These are phyloP conservation scores for Xenopus petersii DNA, from an alignment of 2,797 vertebrate genomes.

Conservation along the genomic window DNA sequence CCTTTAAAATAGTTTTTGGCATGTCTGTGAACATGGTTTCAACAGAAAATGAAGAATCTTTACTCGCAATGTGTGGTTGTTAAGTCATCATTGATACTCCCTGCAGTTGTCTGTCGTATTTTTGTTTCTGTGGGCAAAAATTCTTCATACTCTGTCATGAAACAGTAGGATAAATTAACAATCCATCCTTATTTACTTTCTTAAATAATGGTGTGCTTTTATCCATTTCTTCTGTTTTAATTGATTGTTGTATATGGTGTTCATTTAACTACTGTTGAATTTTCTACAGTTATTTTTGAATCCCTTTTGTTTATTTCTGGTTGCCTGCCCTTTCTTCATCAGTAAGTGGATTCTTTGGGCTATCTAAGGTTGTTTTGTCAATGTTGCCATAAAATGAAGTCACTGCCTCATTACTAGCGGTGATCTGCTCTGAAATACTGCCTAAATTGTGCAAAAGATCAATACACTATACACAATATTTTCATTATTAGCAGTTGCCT, in stretches of 20 bases:
- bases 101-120: neutral
- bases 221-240: neutral
- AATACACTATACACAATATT: neutral
- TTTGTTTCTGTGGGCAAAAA: neutral
- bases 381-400: neutral
- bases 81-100: neutral
- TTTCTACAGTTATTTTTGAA: neutral
- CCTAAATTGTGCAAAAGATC: constrained; percentile 11
- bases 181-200: neutral
- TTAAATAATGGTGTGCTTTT: neutral
- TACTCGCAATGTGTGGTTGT: neutral
- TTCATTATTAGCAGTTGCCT: constrained; percentile 1
- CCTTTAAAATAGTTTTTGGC: neutral
- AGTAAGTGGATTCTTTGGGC: neutral
- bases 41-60: neutral
- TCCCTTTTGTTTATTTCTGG: neutral
- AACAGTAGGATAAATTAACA: constrained; percentile 1
- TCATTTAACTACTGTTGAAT: neutral
- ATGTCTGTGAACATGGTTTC: neutral
- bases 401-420: neutral
- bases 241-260: neutral
- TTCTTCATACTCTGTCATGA: neutral
- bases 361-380: neutral
- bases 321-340: neutral
- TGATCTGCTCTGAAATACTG: constrained; percentile 2